Percentiles rank a stretch among this genome's conserved stretches.
Conservation (phyloP, 2,113 vertebrate species). For the Triplophysa tibetana region DNA sequence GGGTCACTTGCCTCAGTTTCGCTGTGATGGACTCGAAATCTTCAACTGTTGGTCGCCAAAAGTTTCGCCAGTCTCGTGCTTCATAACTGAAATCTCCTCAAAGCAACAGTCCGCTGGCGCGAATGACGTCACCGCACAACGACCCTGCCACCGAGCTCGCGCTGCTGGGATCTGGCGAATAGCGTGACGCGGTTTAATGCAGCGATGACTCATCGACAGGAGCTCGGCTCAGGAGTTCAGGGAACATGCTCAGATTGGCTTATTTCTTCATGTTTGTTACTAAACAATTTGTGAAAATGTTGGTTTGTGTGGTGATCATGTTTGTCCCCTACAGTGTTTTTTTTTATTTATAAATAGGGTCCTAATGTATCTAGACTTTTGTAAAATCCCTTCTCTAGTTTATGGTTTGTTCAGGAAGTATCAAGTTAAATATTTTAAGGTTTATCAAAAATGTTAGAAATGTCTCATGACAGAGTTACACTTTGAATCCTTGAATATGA, state of each 20-base stretch:
- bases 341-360: no score
- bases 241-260: rapidly evolving
- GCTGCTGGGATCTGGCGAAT: not conserved
- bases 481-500: no score
- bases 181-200: not conserved
- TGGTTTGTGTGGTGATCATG: no score
- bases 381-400: no score
- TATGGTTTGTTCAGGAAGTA: no score
- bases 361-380: no score
- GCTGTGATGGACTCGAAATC: no score
- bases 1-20: not conserved
- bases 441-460: no score
- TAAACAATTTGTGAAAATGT: not conserved
- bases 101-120: not conserved
- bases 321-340: no score
- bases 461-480: no score
- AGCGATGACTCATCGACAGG: not conserved
- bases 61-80: not conserved
- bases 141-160: not conserved
- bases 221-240: not conserved
- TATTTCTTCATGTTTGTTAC: not conserved
- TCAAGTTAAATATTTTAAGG: no score
- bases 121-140: constrained; percentile 3
- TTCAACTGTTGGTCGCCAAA: no score
- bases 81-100: not conserved